Percentiles rank a stretch among this genome's conserved stretches.
These are phyloP conservation scores for Oryctes rhinoceros DNA, from an alignment of 1,140 invertebrate species.

Conservation along the genomic window DNA sequence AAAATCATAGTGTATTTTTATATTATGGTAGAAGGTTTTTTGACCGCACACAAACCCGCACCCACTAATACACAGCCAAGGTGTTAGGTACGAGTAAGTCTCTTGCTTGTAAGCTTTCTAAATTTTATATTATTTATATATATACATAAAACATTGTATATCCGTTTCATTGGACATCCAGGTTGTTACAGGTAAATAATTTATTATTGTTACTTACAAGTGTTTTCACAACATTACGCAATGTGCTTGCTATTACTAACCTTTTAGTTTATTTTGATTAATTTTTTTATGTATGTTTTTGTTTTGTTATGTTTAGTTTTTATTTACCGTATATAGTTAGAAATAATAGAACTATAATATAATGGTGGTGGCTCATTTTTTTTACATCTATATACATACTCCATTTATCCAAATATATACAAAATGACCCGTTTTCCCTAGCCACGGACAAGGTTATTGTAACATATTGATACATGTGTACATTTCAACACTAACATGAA, in stretches of 20 bases:
- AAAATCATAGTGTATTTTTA: not conserved
- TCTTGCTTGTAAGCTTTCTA: not conserved
- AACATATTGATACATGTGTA: not conserved
- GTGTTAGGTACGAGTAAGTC: slow-evolving; percentile 1
- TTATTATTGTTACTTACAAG: not conserved
- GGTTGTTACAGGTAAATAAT: not conserved
- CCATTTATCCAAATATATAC: not conserved
- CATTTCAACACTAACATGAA: slow-evolving; percentile 37
- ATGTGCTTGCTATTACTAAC: not conserved
- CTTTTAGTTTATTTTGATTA: not conserved
- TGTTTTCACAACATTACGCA: not conserved
- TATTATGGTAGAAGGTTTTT: not conserved
- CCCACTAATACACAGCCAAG: slow-evolving; percentile 3
- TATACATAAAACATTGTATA: not conserved
- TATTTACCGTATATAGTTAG: not conserved
- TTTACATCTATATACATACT: slow-evolving; percentile 6
- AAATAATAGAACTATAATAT: not conserved
- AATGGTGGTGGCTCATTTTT: slow-evolving; percentile 46
- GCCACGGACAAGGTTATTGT: slow-evolving; percentile 10
- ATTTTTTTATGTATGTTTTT: not conserved
- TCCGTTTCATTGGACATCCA: slow-evolving; percentile 9
- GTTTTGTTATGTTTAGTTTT: not conserved
- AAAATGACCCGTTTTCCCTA: not conserved
- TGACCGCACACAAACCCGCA: not conserved
- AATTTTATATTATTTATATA: not conserved